Conservation (phyloP, 2,797 vertebrate species). For the Sebastes nivosus region DNA sequence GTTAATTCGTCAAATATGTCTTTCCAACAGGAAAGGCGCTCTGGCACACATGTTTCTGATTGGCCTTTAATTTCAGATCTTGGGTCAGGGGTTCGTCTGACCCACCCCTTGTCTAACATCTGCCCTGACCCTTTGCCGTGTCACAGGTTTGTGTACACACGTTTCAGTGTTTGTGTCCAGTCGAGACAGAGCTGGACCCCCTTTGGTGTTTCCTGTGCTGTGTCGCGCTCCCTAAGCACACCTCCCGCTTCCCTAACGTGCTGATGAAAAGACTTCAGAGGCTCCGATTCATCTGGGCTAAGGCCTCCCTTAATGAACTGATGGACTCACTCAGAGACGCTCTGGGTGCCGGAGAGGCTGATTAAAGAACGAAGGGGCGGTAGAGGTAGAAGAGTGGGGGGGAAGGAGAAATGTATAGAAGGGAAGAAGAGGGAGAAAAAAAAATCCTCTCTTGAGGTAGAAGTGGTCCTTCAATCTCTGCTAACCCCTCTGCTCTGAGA, state of each 20-base stretch:
- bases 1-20: slow-evolving; percentile 47
- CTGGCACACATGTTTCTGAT: slow-evolving; percentile 68
- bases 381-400: neutral
- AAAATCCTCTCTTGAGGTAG: slow-evolving; percentile 37
- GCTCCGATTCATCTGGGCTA: slow-evolving; percentile 54
- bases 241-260: slow-evolving; percentile 37
- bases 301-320: slow-evolving; percentile 58
- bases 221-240: neutral
- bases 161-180: slow-evolving; percentile 49
- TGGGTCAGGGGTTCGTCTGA: slow-evolving; percentile 56
- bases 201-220: slow-evolving; percentile 39
- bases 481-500: slow-evolving; percentile 45
- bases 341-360: slow-evolving; percentile 41
- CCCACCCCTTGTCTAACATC: slow-evolving; percentile 46
- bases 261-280: slow-evolving; percentile 64
- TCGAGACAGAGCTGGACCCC: slow-evolving; percentile 20
- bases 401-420: slow-evolving; percentile 9
- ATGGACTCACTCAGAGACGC: slow-evolving; percentile 56
- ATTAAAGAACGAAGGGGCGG: slow-evolving; percentile 47
- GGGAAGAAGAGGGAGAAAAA: neutral
- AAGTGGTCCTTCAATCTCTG: slow-evolving; percentile 48
- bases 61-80: slow-evolving; percentile 55
- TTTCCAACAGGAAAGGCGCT: slow-evolving; percentile 34
- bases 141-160: slow-evolving; percentile 58
- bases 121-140: slow-evolving; percentile 51